Base-by-base conservation (phyloP, 2,888 invertebrate species). In the Drosophila trichaetosa region DNA sequence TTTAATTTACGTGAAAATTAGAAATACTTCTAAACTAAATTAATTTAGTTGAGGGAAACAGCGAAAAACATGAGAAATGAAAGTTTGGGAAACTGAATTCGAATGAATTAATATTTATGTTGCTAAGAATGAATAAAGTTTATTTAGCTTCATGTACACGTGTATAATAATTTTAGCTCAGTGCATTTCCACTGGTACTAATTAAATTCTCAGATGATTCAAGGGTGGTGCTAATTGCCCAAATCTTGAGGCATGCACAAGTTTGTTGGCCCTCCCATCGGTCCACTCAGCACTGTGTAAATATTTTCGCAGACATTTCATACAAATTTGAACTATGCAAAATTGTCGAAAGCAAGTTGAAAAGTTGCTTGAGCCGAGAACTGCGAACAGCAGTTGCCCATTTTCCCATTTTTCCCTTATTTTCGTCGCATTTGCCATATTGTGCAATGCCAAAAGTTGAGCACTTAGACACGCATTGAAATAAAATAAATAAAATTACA, bases 401-500 rank as follows among this genome's bases (percentile, higher is more conserved):
- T 36, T 34, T 61, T 33, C 8, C 13, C 38, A 18, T 10, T 36
- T 34, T 61, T 33, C 8, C 13, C 38, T 21, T 10, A 40, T n/a
- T 29, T 57, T n/a, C 24, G 11, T 24, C 36, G 24, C 69, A 63
- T 59, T 69, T 64, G 62, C 69, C 76, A 79, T 73, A 80, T 80
- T 78, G 81, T 38, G 66, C 66, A 75, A 75, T 61, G 49, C 66
- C 31, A 69, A 62, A 75, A 81, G 67, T 82, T 72, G 67, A 72
- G 76, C 83, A 86, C 86, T 88, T 81, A 78, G 87, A 83, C 90
- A 90, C 89, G 87, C 79, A 81, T 89, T 76, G 76, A 89, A 88
- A 87, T 86, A 81, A 90, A 90, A 86, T 90, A 87, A 87, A 87
- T 88, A 90, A 88, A 90, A 87, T 90, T 87, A 88, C 61, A 65